These are phyloP conservation scores for Cosmia pyralina DNA, from an alignment of 2,888 invertebrate species.

Conservation along the genomic window DNA sequence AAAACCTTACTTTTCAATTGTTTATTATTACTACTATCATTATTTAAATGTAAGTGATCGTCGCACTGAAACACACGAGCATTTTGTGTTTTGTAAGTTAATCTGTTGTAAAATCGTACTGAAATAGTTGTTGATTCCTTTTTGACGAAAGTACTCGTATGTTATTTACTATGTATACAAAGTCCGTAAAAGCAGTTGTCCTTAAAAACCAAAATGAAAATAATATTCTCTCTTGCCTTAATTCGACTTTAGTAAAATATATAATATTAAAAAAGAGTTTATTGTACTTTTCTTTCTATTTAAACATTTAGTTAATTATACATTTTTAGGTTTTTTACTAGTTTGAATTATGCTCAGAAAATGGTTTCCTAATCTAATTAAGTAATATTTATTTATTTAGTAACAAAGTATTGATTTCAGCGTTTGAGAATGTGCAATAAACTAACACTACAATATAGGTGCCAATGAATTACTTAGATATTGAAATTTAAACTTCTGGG, in stretches of 20 bases:
- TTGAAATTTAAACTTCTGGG: slow-evolving; percentile 37
- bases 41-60: slow-evolving; percentile 22
- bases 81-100: slow-evolving; percentile 47
- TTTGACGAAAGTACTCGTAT: slow-evolving; percentile 31
- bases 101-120: slow-evolving; percentile 56
- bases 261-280: slow-evolving; percentile 29
- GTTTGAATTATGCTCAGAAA: slow-evolving; percentile 74
- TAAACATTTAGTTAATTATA: slow-evolving; percentile 39
- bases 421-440: slow-evolving; percentile 58
- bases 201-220: slow-evolving; percentile 52
- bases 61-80: slow-evolving; percentile 48
- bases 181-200: slow-evolving; percentile 23
- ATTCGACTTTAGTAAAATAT: slow-evolving; percentile 59
- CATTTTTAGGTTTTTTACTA: slow-evolving; percentile 59
- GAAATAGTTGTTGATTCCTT: slow-evolving; percentile 50
- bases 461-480: slow-evolving; percentile 61
- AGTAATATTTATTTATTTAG: slow-evolving; percentile 59
- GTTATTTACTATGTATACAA: slow-evolving; percentile 14
- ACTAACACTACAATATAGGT: slow-evolving; percentile 60
- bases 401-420: slow-evolving; percentile 31
- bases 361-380: slow-evolving; percentile 79
- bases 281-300: slow-evolving; percentile 17
- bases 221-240: slow-evolving; percentile 54
- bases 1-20: neutral
- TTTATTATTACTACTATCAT: slow-evolving; percentile 6